Evolutionary conservation across 1,140 invertebrate species (phyloP).

Genomic region (Oryctes rhinoceros): DNA sequence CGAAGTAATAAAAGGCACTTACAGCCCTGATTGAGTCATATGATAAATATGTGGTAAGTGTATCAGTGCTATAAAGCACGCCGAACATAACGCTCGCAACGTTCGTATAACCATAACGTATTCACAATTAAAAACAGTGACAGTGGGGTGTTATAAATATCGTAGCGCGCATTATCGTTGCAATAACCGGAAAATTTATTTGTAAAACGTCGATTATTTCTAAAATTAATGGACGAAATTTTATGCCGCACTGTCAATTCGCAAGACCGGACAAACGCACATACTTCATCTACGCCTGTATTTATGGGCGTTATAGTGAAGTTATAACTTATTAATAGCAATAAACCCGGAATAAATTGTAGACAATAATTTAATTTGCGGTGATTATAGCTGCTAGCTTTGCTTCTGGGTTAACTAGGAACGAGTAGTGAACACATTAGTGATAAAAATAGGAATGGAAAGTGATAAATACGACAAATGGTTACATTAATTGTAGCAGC

Average conservation of each 20-base stretch:
- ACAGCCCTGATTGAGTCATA: slow-evolving; percentile 13
- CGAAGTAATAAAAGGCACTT: not conserved
- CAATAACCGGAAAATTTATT: slow-evolving; percentile 10
- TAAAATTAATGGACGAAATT: slow-evolving; percentile 19
- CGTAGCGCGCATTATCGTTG: not conserved
- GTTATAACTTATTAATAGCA: not conserved
- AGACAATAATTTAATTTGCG: slow-evolving; percentile 1
- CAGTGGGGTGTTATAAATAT: not conserved
- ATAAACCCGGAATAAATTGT: not conserved
- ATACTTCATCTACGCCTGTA: not conserved
- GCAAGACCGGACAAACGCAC: not conserved
- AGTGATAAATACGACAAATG: no score
- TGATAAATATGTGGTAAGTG: slow-evolving; percentile 6
- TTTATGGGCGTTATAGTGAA: not conserved
- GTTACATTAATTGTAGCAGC: no score
- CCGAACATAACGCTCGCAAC: not conserved
- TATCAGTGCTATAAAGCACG: not conserved
- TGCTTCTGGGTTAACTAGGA: no score
- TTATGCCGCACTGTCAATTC: not conserved
- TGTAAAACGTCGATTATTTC: not conserved
- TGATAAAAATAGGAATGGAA: no score
- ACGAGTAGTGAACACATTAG: no score
- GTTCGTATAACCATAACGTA: not conserved
- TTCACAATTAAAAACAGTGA: not conserved
- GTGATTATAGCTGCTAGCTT: not conserved